Conservation (phyloP, 2,888 invertebrate genomes). For the Fragum fragum region DNA sequence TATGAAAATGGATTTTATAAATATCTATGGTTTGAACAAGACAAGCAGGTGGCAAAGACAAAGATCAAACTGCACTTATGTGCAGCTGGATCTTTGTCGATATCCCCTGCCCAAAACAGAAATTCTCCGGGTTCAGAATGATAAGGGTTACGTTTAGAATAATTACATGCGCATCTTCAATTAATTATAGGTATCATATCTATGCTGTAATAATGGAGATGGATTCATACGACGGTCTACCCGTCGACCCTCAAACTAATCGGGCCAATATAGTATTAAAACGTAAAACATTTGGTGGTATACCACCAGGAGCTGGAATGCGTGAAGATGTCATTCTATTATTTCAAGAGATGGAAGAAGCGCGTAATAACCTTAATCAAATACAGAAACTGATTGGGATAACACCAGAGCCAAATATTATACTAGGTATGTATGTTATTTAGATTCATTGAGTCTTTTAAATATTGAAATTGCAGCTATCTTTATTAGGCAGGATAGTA, state of each 20-base stretch:
- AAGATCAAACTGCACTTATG: no score
- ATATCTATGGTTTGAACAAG: no score
- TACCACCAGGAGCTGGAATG: constrained; percentile 85
- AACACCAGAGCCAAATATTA: constrained; percentile 75
- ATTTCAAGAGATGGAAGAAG: constrained; percentile 86
- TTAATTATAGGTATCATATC: constrained; percentile 83
- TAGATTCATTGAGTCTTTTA: no score
- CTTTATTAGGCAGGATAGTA: no score
- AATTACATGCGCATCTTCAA: no score
- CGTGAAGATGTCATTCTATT: constrained; percentile 85
- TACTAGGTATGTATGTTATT: constrained; percentile 59
- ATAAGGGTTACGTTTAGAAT: no score
- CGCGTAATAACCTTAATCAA: constrained; percentile 81
- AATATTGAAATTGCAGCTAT: no score
- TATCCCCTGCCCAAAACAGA: no score
- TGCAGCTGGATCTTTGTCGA: no score
- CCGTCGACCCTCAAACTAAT: constrained; percentile 77
- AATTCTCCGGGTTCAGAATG: no score
- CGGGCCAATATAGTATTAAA: constrained; percentile 83
- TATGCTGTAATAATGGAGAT: constrained; percentile 86
- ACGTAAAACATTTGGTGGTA: constrained; percentile 85
- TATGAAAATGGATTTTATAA: no score
- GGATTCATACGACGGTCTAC: constrained; percentile 83
- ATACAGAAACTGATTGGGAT: constrained; percentile 80
- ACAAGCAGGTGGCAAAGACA: no score